Conservation (phyloP, 1,140 invertebrate genomes). For the Telenomus remus region DNA sequence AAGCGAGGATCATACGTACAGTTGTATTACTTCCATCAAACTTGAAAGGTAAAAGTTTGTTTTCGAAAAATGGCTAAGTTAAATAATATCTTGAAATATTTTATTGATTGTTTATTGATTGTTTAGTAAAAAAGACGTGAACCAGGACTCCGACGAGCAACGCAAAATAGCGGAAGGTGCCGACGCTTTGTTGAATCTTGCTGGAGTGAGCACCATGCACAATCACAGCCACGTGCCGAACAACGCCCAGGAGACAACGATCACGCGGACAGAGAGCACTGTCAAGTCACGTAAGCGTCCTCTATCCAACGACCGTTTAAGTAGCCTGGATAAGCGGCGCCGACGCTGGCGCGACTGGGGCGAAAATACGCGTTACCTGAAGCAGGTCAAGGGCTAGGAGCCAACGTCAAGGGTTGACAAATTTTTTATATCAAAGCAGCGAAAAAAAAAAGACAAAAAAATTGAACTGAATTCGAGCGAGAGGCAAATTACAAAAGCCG, state of each 20-base stretch:
- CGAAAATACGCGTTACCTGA: slow-evolving; percentile 68
- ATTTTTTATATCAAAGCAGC: slow-evolving; percentile 45
- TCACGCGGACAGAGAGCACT: slow-evolving; percentile 46
- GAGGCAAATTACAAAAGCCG: slow-evolving; percentile 9
- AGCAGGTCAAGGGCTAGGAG: slow-evolving; percentile 69
- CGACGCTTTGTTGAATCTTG: slow-evolving; percentile 85
- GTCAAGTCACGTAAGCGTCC: slow-evolving; percentile 64
- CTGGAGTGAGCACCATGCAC: slow-evolving; percentile 76
- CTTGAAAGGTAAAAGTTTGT: slow-evolving; percentile 65
- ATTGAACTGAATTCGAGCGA: slow-evolving; percentile 3
- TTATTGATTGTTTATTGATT: too few species aligned
- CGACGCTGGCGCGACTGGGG: slow-evolving; percentile 69
- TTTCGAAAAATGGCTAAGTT: slow-evolving; percentile 8
- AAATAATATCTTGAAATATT: neutral
- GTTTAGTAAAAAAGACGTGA: slow-evolving; percentile 36
- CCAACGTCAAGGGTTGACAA: slow-evolving; percentile 6
- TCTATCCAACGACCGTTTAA: slow-evolving; percentile 63
- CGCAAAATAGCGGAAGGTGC: slow-evolving; percentile 86
- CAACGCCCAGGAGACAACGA: slow-evolving; percentile 42
- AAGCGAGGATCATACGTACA: slow-evolving; percentile 88
- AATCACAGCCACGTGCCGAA: slow-evolving; percentile 61
- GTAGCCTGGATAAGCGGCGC: slow-evolving; percentile 64
- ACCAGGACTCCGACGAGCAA: slow-evolving; percentile 81
- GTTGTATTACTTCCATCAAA: slow-evolving; percentile 72
- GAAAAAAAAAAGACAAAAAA: slow-evolving; percentile 29